phyloP scores from a whole-genome alignment of 2,113 vertebrate genomes.

The Mirza zaza region DNA sequence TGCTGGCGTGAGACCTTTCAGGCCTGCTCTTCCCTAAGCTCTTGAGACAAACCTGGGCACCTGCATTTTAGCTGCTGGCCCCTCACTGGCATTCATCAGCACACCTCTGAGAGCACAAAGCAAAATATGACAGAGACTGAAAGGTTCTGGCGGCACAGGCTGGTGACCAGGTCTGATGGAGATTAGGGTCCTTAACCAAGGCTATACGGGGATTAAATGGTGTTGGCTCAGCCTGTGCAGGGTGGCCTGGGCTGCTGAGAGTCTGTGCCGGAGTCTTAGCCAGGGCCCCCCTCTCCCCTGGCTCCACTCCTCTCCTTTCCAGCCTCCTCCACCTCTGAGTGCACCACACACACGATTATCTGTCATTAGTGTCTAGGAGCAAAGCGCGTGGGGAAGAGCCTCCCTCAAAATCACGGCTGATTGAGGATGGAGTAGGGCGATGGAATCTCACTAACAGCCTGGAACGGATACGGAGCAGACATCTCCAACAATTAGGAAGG shows the following conservation, averaged over 20 bases:
- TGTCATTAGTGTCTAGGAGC: not conserved
- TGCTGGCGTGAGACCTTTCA: not conserved
- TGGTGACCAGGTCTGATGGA: not conserved
- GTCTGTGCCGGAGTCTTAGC: not conserved
- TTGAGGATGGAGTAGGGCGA: not conserved
- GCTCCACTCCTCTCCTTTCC: not conserved
- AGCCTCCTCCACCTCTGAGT: not conserved
- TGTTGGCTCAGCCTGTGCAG: not conserved
- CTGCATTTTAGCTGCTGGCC: not conserved
- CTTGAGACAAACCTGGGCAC: not conserved
- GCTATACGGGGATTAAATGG: not conserved
- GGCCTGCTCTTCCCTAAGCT: not conserved
- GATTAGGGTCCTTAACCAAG: constrained; percentile 4
- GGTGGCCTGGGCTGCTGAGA: not conserved
- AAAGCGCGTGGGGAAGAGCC: not conserved
- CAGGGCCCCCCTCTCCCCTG: too few species aligned
- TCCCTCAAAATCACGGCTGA: not conserved
- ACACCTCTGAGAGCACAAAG: not conserved
- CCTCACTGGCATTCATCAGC: not conserved
- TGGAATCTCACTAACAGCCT: not conserved
- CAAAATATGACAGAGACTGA: not conserved
- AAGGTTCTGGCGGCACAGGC: not conserved
- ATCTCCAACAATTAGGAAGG: not conserved
- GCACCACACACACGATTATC: not conserved
- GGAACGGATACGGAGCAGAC: not conserved